phyloP scores from a whole-genome alignment of 2,797 vertebrate genomes.

The Coracias cyanogaster region DNA sequence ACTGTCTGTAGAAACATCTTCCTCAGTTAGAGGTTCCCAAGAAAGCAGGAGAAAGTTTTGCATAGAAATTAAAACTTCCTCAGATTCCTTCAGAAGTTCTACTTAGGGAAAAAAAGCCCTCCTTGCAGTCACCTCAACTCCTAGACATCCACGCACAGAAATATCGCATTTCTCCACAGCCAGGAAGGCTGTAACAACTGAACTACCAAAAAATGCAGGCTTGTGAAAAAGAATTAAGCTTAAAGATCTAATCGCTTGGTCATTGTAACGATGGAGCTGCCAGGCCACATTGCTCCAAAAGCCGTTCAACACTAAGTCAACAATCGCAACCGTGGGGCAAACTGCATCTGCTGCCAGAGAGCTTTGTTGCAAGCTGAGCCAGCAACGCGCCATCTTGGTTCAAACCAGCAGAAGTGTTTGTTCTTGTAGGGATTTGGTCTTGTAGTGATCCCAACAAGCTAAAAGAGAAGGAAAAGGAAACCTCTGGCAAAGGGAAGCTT shows the following conservation, averaged over 20 bases:
- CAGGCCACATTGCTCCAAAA: background rate
- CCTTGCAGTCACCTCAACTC: background rate
- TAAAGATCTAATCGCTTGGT: background rate
- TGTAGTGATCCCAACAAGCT: background rate
- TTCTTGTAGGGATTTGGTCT: too few species aligned
- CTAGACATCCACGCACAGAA: background rate
- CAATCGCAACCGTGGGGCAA: background rate
- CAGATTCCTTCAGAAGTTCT: background rate
- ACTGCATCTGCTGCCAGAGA: background rate
- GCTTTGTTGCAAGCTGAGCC: background rate
- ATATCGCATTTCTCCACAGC: background rate
- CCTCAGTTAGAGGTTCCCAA: background rate
- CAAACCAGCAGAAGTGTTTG: background rate
- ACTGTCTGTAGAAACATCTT: background rate
- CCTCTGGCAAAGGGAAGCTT: background rate
- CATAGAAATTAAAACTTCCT: background rate
- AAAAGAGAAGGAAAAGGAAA: background rate
- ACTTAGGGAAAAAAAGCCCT: background rate
- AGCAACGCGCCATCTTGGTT: fast-evolving
- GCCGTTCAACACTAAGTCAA: fast-evolving
- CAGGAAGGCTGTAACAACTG: background rate
- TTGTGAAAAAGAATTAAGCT: background rate
- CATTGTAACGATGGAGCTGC: background rate
- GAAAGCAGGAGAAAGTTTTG: background rate
- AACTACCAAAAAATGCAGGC: background rate